Evolutionary conservation across 2,888 invertebrate genomes (phyloP).

Genomic region (Baronia brevicornis): DNA sequence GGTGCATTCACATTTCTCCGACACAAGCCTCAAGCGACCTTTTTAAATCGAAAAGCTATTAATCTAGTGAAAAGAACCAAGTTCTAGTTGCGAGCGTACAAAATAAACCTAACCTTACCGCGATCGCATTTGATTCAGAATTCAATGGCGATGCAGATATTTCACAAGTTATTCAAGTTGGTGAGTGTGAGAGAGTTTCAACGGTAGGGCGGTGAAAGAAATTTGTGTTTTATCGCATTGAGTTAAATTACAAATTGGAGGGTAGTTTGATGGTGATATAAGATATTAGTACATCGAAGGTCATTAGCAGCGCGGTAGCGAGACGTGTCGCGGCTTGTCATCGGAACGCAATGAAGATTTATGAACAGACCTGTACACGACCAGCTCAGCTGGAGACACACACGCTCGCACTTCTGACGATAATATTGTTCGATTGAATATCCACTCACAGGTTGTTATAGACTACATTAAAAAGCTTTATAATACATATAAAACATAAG

Average conservation of each 20-base stretch:
- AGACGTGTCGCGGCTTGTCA: constrained; percentile 74
- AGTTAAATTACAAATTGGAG: constrained; percentile 7
- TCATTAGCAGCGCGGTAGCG: constrained; percentile 63
- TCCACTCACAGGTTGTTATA: constrained; percentile 40
- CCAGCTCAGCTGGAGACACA: constrained; percentile 44
- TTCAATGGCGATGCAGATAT: constrained; percentile 30
- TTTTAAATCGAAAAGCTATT: constrained; percentile 37
- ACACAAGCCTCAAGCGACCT: constrained; percentile 30
- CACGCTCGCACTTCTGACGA: constrained; percentile 35
- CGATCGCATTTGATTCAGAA: constrained; percentile 33
- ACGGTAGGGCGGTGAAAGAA: constrained; percentile 20
- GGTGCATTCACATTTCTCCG: constrained; percentile 21
- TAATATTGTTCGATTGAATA: constrained; percentile 35
- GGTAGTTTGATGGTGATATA: constrained; percentile 28
- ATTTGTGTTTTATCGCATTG: constrained; percentile 19
- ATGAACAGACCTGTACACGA: constrained; percentile 60
- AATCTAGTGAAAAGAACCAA: constrained; percentile 68
- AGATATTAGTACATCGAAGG: constrained; percentile 32
- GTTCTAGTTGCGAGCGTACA: constrained; percentile 38
- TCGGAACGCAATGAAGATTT: constrained; percentile 75
- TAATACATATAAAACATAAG: too few relatives aligned
- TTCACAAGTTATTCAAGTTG: constrained; percentile 47
- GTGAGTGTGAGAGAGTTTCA: constrained; percentile 46
- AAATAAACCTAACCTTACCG: constrained; percentile 43
- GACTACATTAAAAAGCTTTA: too few relatives aligned